Conservation (phyloP, 2,797 vertebrate species). For the Diplodus sargus region DNA sequence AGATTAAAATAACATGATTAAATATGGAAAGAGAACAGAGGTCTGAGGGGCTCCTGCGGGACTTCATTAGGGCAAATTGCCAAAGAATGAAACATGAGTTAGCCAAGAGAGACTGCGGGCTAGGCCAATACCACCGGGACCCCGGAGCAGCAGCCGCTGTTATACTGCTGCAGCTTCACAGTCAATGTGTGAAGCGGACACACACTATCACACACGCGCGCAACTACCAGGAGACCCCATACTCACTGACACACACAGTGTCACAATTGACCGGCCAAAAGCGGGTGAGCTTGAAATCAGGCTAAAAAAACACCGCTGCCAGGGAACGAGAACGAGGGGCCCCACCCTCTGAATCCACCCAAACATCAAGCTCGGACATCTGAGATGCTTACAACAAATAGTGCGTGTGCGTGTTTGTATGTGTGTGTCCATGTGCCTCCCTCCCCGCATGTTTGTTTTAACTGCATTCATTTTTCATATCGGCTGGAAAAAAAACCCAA, state of each 20-base stretch:
- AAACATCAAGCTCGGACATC: constrained; percentile 69
- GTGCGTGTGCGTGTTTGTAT: constrained; percentile 7
- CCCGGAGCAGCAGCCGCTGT: constrained; percentile 83
- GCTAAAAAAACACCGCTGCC: constrained; percentile 72
- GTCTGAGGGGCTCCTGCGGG: constrained; percentile 95
- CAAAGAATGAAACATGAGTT: constrained; percentile 99
- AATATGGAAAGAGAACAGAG: constrained; percentile 95
- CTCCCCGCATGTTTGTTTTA: constrained; percentile 63
- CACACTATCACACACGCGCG: constrained; percentile 80
- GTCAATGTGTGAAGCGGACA: constrained; percentile 90
- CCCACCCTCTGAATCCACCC: constrained; percentile 51
- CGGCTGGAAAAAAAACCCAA: constrained; percentile 6
- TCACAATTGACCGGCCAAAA: constrained; percentile 93
- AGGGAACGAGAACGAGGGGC: constrained; percentile 40
- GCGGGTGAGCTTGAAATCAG: constrained; percentile 84
- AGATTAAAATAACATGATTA: constrained; percentile 97
- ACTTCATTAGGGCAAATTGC: constrained; percentile 99
- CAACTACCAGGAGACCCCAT: constrained; percentile 86
- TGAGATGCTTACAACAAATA: constrained; percentile 51
- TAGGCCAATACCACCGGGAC: constrained; percentile 90
- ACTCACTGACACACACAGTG: constrained; percentile 92
- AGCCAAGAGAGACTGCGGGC: constrained; percentile 94
- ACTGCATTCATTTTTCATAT: constrained; percentile 76
- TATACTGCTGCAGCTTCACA: constrained; percentile 90
- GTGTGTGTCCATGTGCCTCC: constrained; percentile 18